Percentiles rank a stretch among this genome's conserved stretches.
Conservation (phyloP, 2,888 invertebrate species). For the Cactoblastis cactorum region DNA sequence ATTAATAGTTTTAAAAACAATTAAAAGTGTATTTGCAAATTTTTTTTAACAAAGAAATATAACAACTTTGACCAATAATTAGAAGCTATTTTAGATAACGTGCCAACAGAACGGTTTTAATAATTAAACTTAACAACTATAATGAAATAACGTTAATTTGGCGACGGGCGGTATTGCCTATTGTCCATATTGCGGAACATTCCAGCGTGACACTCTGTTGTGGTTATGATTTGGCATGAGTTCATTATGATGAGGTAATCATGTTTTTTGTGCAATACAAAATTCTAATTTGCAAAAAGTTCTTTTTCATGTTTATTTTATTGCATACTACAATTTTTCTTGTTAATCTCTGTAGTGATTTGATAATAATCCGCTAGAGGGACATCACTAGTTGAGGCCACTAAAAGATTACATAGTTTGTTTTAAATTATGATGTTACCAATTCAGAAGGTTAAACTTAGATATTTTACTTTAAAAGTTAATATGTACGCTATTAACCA, state of each 20-base stretch:
- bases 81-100: slow-evolving; percentile 6
- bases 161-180: neutral
- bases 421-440: too few species aligned
- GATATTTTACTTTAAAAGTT: too few species aligned
- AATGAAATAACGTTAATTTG: neutral
- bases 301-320: too few species aligned
- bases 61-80: neutral
- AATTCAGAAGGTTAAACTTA: too few species aligned
- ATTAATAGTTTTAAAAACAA: slow-evolving; percentile 14
- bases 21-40: slow-evolving; percentile 21
- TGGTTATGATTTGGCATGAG: neutral
- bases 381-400: too few species aligned
- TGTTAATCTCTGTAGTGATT: too few species aligned
- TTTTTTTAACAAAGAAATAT: neutral
- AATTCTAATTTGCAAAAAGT: neutral
- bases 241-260: slow-evolving; percentile 6
- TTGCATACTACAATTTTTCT: too few species aligned
- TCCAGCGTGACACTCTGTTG: neutral
- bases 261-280: neutral
- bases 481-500: too few species aligned
- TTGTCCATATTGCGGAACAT: neutral
- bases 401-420: too few species aligned
- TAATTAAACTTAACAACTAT: slow-evolving; percentile 13
- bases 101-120: slow-evolving; percentile 1
- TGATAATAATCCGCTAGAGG: too few species aligned